These are phyloP conservation scores for Lepisosteus osseus DNA, from an alignment of 2,113 vertebrate species.

Conservation along the genomic window DNA sequence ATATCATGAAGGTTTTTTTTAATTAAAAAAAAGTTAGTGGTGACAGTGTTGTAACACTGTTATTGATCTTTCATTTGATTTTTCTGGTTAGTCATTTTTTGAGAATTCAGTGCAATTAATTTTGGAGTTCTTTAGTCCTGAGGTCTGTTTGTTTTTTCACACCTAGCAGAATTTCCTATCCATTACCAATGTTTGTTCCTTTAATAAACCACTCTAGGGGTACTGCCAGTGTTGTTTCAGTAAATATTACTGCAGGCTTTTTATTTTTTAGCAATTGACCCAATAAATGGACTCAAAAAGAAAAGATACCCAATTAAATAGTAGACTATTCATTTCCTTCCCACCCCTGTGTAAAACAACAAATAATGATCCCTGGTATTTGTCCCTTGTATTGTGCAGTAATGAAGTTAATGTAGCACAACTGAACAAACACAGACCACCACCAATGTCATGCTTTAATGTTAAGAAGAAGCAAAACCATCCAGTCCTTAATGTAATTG, in stretches of 20 bases:
- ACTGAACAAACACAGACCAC: constrained; percentile 78
- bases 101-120: no score
- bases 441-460: constrained; percentile 43
- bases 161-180: no score
- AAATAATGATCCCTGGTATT: constrained; percentile 67
- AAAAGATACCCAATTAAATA: constrained; percentile 52
- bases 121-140: no score
- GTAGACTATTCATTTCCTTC: constrained; percentile 65
- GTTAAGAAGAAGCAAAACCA: constrained; percentile 17
- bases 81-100: no score
- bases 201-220: no score
- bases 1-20: no score
- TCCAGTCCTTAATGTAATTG: constrained; percentile 26
- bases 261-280: not conserved
- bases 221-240: not conserved
- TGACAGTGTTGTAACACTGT: no score
- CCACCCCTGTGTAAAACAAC: constrained; percentile 47
- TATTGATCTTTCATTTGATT: no score
- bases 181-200: no score
- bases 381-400: constrained; percentile 60
- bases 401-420: constrained; percentile 74
- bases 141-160: no score
- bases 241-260: not conserved
- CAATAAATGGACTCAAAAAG: not conserved
- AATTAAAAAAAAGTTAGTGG: no score